phyloP scores from a whole-genome alignment of 2,113 vertebrate species.

The Oncorhynchus kisutch region DNA sequence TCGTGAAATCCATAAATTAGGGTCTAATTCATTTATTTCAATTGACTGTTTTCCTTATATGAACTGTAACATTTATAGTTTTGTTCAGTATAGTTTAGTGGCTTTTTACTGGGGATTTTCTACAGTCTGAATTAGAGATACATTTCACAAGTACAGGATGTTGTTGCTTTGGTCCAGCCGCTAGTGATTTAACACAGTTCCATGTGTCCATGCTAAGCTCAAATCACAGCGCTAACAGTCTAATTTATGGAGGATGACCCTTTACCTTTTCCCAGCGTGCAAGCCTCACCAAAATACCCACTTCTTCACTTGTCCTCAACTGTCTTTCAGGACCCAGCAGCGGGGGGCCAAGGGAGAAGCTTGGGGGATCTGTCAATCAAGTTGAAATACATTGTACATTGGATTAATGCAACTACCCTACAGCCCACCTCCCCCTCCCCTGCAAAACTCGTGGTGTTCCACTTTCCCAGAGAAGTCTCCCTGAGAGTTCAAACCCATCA shows the following conservation, averaged over 20 bases:
- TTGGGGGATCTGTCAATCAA: constrained; percentile 61
- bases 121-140: neutral
- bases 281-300: constrained; percentile 47
- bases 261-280: constrained; percentile 51
- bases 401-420: constrained; percentile 49
- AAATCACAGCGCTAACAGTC: constrained; percentile 25
- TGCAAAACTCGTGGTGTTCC: constrained; percentile 36
- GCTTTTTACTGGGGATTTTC: too few relatives aligned
- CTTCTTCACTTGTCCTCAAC: constrained; percentile 34
- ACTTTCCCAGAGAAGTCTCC: constrained; percentile 49
- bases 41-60: too few relatives aligned
- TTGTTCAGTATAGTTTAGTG: too few relatives aligned
- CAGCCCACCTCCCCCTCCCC: neutral
- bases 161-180: neutral
- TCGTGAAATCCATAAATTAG: too few relatives aligned
- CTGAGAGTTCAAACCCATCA: constrained; percentile 28
- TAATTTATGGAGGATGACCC: constrained; percentile 55
- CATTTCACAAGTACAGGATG: neutral
- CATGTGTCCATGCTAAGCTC: constrained; percentile 20
- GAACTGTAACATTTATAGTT: too few relatives aligned
- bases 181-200: constrained; percentile 3
- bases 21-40: too few relatives aligned
- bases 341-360: constrained; percentile 42
- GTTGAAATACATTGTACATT: constrained; percentile 65
- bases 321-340: constrained; percentile 23